Percentiles rank a stretch among this genome's conserved stretches.
Evolutionary conservation across 2,113 vertebrate species (phyloP).

Genomic region (Osmerus eperlanus): DNA sequence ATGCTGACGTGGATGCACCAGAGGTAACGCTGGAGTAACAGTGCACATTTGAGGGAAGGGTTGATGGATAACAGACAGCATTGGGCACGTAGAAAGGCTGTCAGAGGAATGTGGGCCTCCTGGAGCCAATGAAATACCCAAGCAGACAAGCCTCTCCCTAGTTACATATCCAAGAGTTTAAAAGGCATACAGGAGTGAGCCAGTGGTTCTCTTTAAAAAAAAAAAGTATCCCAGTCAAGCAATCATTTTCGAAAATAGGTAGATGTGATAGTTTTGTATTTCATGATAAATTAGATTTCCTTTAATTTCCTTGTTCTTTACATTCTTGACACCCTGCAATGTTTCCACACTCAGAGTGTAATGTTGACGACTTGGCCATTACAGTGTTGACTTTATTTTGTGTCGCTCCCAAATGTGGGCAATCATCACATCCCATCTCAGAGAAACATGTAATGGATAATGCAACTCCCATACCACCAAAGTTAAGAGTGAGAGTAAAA

Average conservation of each 20-base stretch:
- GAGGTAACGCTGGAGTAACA: slow-evolving; percentile 13
- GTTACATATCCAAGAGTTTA: too few relatives aligned
- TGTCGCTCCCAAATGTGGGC: slow-evolving; percentile 12
- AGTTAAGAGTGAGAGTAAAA: slow-evolving; percentile 20
- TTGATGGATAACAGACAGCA: too few relatives aligned
- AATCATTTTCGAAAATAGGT: too few relatives aligned
- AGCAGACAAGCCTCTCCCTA: too few relatives aligned
- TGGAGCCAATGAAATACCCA: too few relatives aligned
- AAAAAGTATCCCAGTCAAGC: too few relatives aligned
- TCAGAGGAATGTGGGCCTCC: too few relatives aligned
- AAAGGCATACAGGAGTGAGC: not conserved
- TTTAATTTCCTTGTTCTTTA: too few relatives aligned
- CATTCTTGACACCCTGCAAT: not conserved
- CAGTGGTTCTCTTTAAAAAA: not conserved
- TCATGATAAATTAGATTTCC: too few relatives aligned
- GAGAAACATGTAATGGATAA: slow-evolving; percentile 21
- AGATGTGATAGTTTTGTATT: too few relatives aligned
- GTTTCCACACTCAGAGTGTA: slow-evolving; percentile 15
- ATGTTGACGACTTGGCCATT: slow-evolving; percentile 16
- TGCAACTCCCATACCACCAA: slow-evolving; percentile 25
- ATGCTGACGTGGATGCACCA: slow-evolving; percentile 25
- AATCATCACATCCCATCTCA: slow-evolving; percentile 22
- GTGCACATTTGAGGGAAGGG: too few relatives aligned
- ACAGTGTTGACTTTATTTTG: slow-evolving; percentile 4
- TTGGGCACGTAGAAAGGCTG: slow-evolving; percentile 1